A percentile compares a stretch with the other conserved stretches of the same genome.
phyloP scores from a whole-genome alignment of 2,113 vertebrate species.

The Alethe castanea region DNA sequence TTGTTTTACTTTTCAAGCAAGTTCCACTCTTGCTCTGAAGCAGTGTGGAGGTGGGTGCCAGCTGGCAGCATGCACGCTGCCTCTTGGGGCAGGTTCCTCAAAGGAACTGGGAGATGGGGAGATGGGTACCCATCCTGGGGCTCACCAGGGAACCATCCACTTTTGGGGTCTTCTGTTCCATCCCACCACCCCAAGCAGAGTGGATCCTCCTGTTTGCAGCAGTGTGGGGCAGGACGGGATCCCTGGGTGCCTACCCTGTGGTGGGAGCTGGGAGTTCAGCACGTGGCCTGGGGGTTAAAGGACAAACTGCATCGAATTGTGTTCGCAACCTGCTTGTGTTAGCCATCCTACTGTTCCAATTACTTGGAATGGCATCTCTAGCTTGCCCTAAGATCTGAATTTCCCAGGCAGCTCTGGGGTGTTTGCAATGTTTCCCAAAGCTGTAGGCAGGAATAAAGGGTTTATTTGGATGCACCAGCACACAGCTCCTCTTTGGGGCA shows the following conservation, averaged over 20 bases:
- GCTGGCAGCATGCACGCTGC: not conserved
- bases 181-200: not conserved
- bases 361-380: not conserved
- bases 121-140: not conserved
- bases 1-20: constrained; percentile 68
- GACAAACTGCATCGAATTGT: not conserved
- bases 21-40: constrained; percentile 56
- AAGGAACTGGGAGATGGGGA: not conserved
- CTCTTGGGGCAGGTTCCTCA: not conserved
- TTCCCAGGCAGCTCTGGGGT: not conserved
- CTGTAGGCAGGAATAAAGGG: not conserved
- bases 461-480: not conserved
- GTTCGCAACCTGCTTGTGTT: too few relatives aligned
- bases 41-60: constrained; percentile 32
- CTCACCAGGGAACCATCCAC: not conserved
- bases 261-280: not conserved
- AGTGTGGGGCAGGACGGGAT: not conserved
- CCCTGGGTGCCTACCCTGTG: fast-evolving
- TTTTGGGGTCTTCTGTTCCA: not conserved
- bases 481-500: not conserved
- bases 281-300: fast-evolving
- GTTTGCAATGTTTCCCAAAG: not conserved
- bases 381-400: not conserved
- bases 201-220: not conserved
- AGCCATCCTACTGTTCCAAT: too few relatives aligned